Percentiles rank a stretch among this genome's conserved stretches.
phyloP scores from a whole-genome alignment of 2,888 invertebrate genomes.

The Drepana falcataria region DNA sequence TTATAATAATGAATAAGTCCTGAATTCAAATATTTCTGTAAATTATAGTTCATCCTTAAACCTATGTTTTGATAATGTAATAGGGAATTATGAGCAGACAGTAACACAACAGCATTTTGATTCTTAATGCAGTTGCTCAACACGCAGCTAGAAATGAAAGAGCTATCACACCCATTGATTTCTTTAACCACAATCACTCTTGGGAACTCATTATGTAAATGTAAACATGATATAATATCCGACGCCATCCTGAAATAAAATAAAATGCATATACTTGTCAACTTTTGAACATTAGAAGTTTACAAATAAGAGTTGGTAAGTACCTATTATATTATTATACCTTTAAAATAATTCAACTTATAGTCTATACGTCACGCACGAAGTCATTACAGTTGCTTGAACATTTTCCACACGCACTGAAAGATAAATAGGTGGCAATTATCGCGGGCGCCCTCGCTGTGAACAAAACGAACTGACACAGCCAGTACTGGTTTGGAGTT shows the following conservation, averaged over 20 bases:
- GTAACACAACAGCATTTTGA: slow-evolving; percentile 78
- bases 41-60: slow-evolving; percentile 85
- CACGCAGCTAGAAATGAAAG: slow-evolving; percentile 84
- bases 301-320: not conserved
- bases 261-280: slow-evolving; percentile 1
- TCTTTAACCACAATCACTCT: slow-evolving; percentile 83
- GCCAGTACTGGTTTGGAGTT: slow-evolving; percentile 24
- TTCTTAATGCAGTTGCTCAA: slow-evolving; percentile 80
- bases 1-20: slow-evolving; percentile 51
- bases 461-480: slow-evolving; percentile 2
- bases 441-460: slow-evolving; percentile 15
- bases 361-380: slow-evolving; percentile 14
- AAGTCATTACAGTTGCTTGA: slow-evolving; percentile 21
- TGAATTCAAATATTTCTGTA: slow-evolving; percentile 66
- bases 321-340: not conserved
- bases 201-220: slow-evolving; percentile 78
- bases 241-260: slow-evolving; percentile 77
- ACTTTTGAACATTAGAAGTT: not conserved
- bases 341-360: not conserved
- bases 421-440: slow-evolving; percentile 6
- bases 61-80: slow-evolving; percentile 87
- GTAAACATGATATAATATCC: slow-evolving; percentile 80
- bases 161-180: slow-evolving; percentile 83
- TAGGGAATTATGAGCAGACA: slow-evolving; percentile 84
- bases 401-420: slow-evolving; percentile 21